Evolutionary conservation across 1,140 invertebrate species (phyloP).

Genomic region (Drosophila sucinea): DNA sequence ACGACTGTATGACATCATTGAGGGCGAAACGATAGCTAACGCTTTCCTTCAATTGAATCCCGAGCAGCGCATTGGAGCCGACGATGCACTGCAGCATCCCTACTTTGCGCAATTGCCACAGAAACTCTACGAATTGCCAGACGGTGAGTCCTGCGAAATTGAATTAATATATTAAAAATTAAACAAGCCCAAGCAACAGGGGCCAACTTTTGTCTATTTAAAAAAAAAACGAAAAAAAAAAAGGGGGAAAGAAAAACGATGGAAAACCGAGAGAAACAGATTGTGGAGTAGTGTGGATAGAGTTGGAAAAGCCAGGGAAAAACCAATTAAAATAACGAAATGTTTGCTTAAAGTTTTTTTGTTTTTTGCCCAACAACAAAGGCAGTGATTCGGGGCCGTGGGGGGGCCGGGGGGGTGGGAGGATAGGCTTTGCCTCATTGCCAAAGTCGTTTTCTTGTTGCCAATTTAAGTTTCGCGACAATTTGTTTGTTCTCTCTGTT

Average conservation of each 20-base stretch:
- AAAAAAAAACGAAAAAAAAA: neutral
- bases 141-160: slow-evolving; percentile 86
- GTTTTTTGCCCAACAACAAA: neutral
- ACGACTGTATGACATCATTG: slow-evolving; percentile 92
- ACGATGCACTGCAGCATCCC: slow-evolving; percentile 93
- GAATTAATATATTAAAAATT: slow-evolving; percentile 68
- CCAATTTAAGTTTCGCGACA: slow-evolving; percentile 71
- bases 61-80: slow-evolving; percentile 92
- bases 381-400: slow-evolving; percentile 17
- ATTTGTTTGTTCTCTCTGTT: slow-evolving; percentile 40
- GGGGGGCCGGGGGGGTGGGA: no score
- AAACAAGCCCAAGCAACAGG: slow-evolving; percentile 15
- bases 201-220: slow-evolving; percentile 6
- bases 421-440: neutral
- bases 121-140: slow-evolving; percentile 94
- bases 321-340: slow-evolving; percentile 66
- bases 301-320: slow-evolving; percentile 18
- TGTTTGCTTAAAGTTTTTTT: slow-evolving; percentile 54
- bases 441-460: slow-evolving; percentile 26
- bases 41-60: slow-evolving; percentile 95
- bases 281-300: no score
- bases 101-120: slow-evolving; percentile 96
- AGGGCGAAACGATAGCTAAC: slow-evolving; percentile 94
- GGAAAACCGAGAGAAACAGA: neutral
- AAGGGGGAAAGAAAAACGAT: neutral